These are phyloP conservation scores for Dreissena polymorpha DNA, from an alignment of 1,140 invertebrate genomes.

Conservation along the genomic window DNA sequence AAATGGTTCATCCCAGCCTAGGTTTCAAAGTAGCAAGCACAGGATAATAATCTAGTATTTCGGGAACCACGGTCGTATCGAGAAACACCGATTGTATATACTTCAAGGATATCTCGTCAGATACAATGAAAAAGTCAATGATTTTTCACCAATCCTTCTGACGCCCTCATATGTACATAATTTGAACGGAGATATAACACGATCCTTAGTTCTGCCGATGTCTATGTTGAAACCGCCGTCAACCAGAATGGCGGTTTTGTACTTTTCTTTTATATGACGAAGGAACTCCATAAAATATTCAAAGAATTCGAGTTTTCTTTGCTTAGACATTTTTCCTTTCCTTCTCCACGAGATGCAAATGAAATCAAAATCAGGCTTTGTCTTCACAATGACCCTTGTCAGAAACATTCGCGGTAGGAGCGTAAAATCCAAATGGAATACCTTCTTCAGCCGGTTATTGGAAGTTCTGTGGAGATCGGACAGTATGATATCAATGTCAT, in stretches of 20 bases:
- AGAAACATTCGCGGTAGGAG: not conserved
- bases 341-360: not conserved
- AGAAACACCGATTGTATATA: too few species aligned
- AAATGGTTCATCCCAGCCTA: too few species aligned
- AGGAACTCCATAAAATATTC: not conserved
- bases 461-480: not conserved
- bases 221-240: not conserved
- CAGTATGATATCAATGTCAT: not conserved
- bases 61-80: too few species aligned
- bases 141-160: not conserved
- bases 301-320: not conserved
- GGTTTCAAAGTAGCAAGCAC: too few species aligned
- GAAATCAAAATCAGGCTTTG: not conserved
- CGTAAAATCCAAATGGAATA: not conserved
- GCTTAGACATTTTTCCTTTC: not conserved
- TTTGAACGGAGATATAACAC: not conserved
- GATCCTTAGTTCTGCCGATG: not conserved
- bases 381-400: not conserved
- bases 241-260: not conserved
- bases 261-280: constrained; percentile 7
- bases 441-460: not conserved
- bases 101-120: not conserved
- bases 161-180: not conserved
- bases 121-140: not conserved
- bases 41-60: too few species aligned